Evolutionary conservation across 2,113 vertebrate genomes (phyloP), one percentile per base, ranked within the genome.

Genomic region (Sorex araneus): DNA sequence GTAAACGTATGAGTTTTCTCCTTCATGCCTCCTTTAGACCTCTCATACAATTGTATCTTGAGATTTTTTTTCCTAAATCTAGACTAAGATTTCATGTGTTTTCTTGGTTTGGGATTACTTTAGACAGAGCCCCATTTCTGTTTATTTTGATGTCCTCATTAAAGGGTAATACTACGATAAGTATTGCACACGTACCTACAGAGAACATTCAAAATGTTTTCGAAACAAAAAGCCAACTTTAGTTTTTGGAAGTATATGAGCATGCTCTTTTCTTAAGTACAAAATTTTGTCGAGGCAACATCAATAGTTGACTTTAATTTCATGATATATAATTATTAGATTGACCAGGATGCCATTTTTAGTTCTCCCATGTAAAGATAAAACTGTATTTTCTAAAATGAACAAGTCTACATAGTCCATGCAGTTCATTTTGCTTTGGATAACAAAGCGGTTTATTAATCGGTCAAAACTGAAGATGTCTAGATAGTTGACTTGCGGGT

Each of bases 321-420:
- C 34, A 70, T 60, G 78, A 32, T 78, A 63, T 50, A 10, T 85
- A 2, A 43, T 75, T 66, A 54, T 78, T 18, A 71, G 32, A 50
- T 89, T 80, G 76, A 19, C 32, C 43, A 71, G 34, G 1, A 15
- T 89, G 18, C 12, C 4, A 40, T 40, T 83, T 91, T 87, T 88
- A 54, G n/a, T 79, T 18, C 90, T 54, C 12, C 1, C 25, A 54
- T 90, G 25, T 79, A 78, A 84, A 83, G 60, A 23, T 40, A 50
- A 74, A 36, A 81, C 6, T 28, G 81, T 23, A 3, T 78, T 94
- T 92, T 90, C 76, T 75, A n/a, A 75, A 92, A 79, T 77, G 83
- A 54, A 2, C 34, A 15, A 11, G n/a, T 90, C 87, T 16, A 32
- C 8, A 60, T 60, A 45, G 80, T 90, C 84, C 36, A 28, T 30